A percentile compares a stretch with the other conserved stretches of the same genome.
Evolutionary conservation across 1,140 invertebrate genomes (phyloP).

Genomic region (Drosophila kikkawai): DNA sequence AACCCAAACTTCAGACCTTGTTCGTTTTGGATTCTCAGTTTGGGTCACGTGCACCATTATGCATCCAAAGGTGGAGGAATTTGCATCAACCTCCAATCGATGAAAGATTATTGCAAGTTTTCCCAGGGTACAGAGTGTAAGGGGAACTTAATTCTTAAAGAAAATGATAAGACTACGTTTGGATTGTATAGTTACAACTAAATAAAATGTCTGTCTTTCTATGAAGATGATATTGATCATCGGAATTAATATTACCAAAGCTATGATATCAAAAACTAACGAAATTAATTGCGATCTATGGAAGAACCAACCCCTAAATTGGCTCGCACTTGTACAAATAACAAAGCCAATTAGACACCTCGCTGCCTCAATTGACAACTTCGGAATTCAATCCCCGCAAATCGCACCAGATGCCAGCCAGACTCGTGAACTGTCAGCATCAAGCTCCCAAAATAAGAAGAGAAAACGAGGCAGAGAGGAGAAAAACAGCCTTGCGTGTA

Average conservation of each 20-base stretch:
- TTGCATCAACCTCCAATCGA: conserved; percentile 15
- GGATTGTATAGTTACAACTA: neutral
- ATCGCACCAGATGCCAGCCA: conserved; percentile 62
- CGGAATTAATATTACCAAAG: neutral
- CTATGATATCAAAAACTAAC: neutral
- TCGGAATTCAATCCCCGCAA: conserved; percentile 27
- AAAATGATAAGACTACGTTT: neutral
- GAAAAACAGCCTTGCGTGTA: conserved; percentile 65
- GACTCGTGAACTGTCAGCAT: conserved; percentile 71
- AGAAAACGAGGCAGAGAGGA: neutral
- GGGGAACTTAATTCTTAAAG: neutral
- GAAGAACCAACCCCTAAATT: neutral
- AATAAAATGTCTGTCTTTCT: neutral
- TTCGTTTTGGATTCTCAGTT: neutral
- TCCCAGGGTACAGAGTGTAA: neutral
- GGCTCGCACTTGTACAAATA: conserved; percentile 14
- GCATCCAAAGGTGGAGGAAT: conserved; percentile 10
- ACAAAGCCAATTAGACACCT: conserved; percentile 56
- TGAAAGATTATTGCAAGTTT: neutral
- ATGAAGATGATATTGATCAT: neutral
- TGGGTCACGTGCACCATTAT: conserved; percentile 24
- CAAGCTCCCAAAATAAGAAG: conserved; percentile 13
- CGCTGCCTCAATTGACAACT: conserved; percentile 40
- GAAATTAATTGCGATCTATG: neutral
- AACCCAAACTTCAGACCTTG: conserved; percentile 1